A percentile compares a stretch with the other conserved stretches of the same genome.
Conservation (phyloP, 2,797 vertebrate species). For the Cichlasoma orientale region DNA sequence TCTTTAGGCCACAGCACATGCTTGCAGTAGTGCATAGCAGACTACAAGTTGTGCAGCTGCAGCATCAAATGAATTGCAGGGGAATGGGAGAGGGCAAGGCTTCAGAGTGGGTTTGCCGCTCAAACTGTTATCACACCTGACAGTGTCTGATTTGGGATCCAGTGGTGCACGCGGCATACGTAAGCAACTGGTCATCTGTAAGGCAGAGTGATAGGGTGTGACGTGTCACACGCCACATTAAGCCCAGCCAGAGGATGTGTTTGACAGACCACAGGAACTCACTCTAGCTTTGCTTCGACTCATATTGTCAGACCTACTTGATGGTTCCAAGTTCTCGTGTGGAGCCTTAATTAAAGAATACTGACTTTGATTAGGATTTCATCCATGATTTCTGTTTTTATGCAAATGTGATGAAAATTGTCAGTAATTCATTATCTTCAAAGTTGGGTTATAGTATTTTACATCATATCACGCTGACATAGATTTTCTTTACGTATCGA, state of each 20-base stretch:
- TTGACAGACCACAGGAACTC: constrained; percentile 67
- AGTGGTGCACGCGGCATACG: constrained; percentile 70
- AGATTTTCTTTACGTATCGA: neutral
- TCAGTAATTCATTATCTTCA: too few relatives aligned
- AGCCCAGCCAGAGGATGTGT: constrained; percentile 60
- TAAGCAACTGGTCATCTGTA: constrained; percentile 73
- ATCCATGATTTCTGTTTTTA: neutral
- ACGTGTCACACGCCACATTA: constrained; percentile 75
- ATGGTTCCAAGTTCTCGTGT: constrained; percentile 25
- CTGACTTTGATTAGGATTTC: neutral
- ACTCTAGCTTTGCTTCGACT: constrained; percentile 43
- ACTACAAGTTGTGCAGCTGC: constrained; percentile 36
- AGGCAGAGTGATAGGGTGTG: constrained; percentile 75
- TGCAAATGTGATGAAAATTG: neutral
- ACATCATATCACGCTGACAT: neutral
- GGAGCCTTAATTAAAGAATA: constrained; percentile 8
- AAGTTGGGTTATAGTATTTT: neutral
- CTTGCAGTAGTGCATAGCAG: constrained; percentile 52
- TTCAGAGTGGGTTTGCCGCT: constrained; percentile 74
- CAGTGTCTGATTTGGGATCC: constrained; percentile 78
- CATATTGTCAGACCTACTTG: constrained; percentile 42
- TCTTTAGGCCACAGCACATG: constrained; percentile 52
- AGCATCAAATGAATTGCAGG: constrained; percentile 48
- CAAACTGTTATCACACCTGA: constrained; percentile 79
- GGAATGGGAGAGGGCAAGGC: constrained; percentile 64